phyloP scores from a whole-genome alignment of 2,113 vertebrate species.

The Cynocephalus volans region DNA sequence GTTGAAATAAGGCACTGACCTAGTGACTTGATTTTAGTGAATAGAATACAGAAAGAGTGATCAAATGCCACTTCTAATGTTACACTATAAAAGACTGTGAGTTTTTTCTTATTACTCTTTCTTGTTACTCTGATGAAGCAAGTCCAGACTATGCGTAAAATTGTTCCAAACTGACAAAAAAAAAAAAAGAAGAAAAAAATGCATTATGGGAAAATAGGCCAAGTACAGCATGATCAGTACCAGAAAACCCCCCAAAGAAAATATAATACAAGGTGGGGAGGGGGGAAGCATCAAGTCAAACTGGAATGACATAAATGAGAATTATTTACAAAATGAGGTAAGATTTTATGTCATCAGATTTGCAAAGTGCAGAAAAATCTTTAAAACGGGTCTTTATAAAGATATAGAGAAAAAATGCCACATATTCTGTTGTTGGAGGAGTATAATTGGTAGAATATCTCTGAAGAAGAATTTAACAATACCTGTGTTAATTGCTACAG shows the following conservation, averaged over 20 bases:
- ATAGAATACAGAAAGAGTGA: background rate
- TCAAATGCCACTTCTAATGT: background rate
- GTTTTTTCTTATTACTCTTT: no score
- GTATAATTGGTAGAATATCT: background rate
- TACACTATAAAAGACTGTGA: background rate
- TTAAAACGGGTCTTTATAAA: background rate
- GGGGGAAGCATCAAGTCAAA: background rate
- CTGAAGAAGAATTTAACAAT: background rate
- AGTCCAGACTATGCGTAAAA: background rate
- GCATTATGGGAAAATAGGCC: fast-evolving
- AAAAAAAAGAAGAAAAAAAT: background rate
- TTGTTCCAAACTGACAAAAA: background rate
- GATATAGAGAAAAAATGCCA: background rate
- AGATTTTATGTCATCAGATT: background rate
- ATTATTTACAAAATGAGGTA: background rate
- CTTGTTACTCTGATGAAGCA: background rate
- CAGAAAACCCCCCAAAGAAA: background rate
- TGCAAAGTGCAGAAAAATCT: background rate
- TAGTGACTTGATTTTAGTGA: background rate
- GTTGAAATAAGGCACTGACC: background rate
- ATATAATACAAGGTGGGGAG: background rate
- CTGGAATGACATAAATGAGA: background rate
- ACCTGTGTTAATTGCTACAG: background rate
- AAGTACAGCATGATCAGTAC: background rate
- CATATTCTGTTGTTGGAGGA: background rate